These are phyloP conservation scores for Myotis myotis DNA, from an alignment of 2,797 vertebrate species.

Conservation along the genomic window DNA sequence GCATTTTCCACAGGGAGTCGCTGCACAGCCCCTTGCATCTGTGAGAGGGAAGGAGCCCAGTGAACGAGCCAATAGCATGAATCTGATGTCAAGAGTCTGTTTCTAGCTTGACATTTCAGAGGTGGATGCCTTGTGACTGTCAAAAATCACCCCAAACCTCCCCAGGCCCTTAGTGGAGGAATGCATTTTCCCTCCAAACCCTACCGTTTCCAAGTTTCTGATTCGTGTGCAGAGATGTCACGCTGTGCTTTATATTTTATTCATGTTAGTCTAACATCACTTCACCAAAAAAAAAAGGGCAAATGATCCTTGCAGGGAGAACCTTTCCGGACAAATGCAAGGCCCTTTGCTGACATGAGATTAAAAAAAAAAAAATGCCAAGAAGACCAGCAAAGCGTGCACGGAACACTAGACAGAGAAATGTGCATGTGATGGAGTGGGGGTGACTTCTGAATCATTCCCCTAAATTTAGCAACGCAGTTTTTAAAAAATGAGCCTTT, in stretches of 20 bases:
- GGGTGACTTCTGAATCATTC: slow-evolving; percentile 78
- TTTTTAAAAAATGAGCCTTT: slow-evolving; percentile 55
- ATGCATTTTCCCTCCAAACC: neutral
- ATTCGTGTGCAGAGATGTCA: neutral
- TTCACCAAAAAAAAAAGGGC: neutral
- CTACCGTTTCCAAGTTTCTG: neutral
- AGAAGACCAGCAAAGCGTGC: slow-evolving; percentile 71
- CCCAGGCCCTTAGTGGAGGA: neutral
- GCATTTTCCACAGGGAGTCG: neutral
- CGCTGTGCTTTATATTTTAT: slow-evolving; percentile 20
- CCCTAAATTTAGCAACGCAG: slow-evolving; percentile 77
- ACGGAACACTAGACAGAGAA: slow-evolving; percentile 63
- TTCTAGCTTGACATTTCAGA: slow-evolving; percentile 43
- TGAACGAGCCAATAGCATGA: neutral
- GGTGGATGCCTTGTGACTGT: neutral
- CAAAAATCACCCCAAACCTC: neutral
- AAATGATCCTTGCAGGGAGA: slow-evolving; percentile 45
- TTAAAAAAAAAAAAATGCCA: slow-evolving; percentile 55
- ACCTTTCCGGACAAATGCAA: slow-evolving; percentile 56
- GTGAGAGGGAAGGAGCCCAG: neutral
- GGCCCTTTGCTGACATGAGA: slow-evolving; percentile 42
- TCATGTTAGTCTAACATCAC: slow-evolving; percentile 16
- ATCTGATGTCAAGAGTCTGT: neutral
- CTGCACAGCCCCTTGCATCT: neutral
- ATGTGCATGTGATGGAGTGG: slow-evolving; percentile 70